A percentile compares a stretch with the other conserved stretches of the same genome.
These are phyloP conservation scores for Wasmannia auropunctata DNA, from an alignment of 1,140 invertebrate genomes.

Conservation along the genomic window DNA sequence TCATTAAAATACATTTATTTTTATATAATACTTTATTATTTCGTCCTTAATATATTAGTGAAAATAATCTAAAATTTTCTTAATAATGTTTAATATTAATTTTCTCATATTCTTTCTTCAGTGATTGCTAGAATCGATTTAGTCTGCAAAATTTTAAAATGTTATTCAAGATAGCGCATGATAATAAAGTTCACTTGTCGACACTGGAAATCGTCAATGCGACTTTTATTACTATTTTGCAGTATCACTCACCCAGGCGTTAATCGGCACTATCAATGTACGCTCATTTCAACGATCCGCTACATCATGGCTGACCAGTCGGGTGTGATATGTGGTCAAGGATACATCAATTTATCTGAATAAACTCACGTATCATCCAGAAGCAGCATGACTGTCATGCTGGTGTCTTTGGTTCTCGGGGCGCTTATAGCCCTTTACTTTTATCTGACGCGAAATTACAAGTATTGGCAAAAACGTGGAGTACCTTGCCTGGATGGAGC, in stretches of 20 bases:
- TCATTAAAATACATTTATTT: not conserved
- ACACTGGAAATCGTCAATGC: too few species aligned
- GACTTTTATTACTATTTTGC: not conserved
- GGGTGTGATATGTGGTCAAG: not conserved
- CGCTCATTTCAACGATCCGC: too few species aligned
- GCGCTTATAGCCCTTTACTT: not conserved
- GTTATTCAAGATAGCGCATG: too few species aligned
- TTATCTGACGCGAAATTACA: constrained; percentile 6
- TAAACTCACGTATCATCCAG: not conserved
- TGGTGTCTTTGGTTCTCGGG: not conserved
- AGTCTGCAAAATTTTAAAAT: too few species aligned
- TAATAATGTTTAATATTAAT: too few species aligned
- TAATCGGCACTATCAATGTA: not conserved
- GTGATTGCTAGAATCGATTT: too few species aligned
- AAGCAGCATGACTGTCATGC: constrained; percentile 69
- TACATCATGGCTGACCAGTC: not conserved
- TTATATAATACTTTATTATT: not conserved
- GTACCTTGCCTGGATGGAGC: constrained; percentile 78
- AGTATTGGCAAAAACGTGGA: constrained; percentile 83
- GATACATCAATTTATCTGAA: not conserved
- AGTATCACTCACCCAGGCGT: not conserved
- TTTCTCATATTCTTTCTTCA: too few species aligned
- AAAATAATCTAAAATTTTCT: not conserved
- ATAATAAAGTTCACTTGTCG: too few species aligned
- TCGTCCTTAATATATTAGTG: not conserved